Evolutionary conservation across 2,888 invertebrate genomes (phyloP).

Genomic region (Thereva nobilitata): DNA sequence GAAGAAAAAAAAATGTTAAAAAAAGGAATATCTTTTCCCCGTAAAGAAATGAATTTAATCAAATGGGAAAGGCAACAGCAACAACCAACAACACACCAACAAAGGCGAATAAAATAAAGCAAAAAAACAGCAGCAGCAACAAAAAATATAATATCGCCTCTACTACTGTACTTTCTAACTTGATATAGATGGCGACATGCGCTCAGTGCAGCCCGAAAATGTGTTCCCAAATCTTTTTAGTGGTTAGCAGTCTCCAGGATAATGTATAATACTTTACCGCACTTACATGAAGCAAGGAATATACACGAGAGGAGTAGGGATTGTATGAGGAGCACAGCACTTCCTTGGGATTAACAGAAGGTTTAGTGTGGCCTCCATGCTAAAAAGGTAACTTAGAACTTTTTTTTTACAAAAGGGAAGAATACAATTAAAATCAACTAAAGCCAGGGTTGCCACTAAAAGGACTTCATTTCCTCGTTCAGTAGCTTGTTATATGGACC

Average conservation of each 20-base stretch:
- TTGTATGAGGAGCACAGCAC: no score
- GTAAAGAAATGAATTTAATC: constrained; percentile 30
- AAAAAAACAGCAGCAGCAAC: constrained; percentile 14
- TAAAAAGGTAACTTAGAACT: no score
- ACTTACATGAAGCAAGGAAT: no score
- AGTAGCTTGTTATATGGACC: no score
- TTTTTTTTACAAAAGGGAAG: no score
- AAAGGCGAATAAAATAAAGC: constrained; percentile 6
- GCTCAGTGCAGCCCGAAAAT: constrained; percentile 29
- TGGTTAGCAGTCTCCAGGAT: constrained; percentile 22
- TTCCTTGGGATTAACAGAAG: no score
- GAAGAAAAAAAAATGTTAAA: constrained; percentile 15
- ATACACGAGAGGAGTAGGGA: no score
- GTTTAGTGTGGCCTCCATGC: no score
- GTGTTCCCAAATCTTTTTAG: constrained; percentile 31
- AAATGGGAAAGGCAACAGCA: constrained; percentile 16
- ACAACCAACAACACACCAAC: constrained; percentile 5
- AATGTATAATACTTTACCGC: not conserved
- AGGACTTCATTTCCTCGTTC: no score
- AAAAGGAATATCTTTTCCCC: constrained; percentile 4
- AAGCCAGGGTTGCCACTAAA: no score
- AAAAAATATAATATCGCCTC: no score
- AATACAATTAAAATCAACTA: no score
- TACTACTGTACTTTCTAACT: not conserved
- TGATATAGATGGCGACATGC: constrained; percentile 29